Percentiles rank a stretch among this genome's conserved stretches.
phyloP scores from a whole-genome alignment of 2,113 vertebrate genomes.

The Pteruthius melanotis region DNA sequence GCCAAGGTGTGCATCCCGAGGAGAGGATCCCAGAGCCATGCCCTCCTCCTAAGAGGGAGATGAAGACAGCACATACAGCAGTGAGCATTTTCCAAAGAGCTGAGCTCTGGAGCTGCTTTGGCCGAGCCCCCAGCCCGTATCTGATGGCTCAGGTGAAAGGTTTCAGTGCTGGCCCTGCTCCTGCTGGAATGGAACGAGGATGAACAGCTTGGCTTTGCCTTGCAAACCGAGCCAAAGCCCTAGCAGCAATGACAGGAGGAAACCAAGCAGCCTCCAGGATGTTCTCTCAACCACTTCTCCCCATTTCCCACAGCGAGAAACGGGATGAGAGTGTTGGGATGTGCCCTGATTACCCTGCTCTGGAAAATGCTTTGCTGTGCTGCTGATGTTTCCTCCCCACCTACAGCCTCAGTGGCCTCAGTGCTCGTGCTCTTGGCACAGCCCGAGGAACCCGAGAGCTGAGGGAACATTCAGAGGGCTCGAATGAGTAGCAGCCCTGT shows the following conservation, averaged over 20 bases:
- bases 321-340: neutral
- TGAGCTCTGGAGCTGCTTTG: neutral
- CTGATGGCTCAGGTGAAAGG: neutral
- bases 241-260: neutral
- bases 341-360: neutral
- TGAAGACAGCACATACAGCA: neutral
- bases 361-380: neutral
- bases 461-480: neutral
- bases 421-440: conserved; percentile 27
- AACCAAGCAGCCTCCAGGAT: neutral
- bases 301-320: neutral
- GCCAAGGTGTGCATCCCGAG: neutral
- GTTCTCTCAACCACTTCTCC: neutral
- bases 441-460: neutral
- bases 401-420: neutral
- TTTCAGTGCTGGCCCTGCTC: neutral
- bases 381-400: neutral
- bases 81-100: rapidly evolving
- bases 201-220: neutral
- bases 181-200: neutral
- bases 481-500: conserved; percentile 42
- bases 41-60: neutral
- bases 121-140: neutral
- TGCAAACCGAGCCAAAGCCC: neutral
- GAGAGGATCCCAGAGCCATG: neutral